These are phyloP conservation scores for Siniperca chuatsi DNA, from an alignment of 2,113 vertebrate genomes.

Conservation along the genomic window DNA sequence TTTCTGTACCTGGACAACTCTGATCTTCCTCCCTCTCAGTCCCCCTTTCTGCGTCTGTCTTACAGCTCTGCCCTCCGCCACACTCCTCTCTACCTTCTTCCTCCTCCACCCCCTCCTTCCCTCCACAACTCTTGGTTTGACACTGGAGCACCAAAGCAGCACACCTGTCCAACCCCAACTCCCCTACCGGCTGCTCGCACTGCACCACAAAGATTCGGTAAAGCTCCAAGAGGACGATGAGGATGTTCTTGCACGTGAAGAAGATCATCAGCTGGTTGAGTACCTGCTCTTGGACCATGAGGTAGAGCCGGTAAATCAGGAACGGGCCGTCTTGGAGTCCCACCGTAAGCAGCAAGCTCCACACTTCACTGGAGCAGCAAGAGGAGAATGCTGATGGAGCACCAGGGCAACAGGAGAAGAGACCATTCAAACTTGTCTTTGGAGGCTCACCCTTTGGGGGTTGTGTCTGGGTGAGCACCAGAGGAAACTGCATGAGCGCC, in stretches of 20 bases:
- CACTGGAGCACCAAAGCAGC: conserved; percentile 18
- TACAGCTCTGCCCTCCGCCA: conserved; percentile 49
- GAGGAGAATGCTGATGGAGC: conserved; percentile 29
- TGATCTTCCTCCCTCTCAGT: conserved; percentile 46
- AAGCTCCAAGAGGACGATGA: conserved; percentile 83
- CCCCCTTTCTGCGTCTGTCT: conserved; percentile 33
- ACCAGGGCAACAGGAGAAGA: background rate
- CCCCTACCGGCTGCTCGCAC: conserved; percentile 56
- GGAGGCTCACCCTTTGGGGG: conserved; percentile 11
- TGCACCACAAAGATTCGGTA: conserved; percentile 83
- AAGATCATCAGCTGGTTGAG: conserved; percentile 87
- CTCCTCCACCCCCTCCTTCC: conserved; percentile 19
- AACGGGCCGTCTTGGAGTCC: conserved; percentile 85
- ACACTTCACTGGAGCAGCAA: conserved; percentile 82
- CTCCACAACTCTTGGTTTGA: background rate
- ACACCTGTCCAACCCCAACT: conserved; percentile 13
- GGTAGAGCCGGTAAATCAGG: conserved; percentile 83
- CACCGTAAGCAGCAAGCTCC: conserved; percentile 83
- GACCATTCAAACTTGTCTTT: background rate
- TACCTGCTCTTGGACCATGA: conserved; percentile 79
- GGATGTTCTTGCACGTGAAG: conserved; percentile 86
- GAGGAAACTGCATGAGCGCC: conserved; percentile 85
- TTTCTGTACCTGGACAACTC: conserved; percentile 54
- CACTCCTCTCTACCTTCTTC: conserved; percentile 23
- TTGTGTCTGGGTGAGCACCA: conserved; percentile 83